These are phyloP conservation scores for Rhabditoides inermis DNA, from an alignment of 2,888 invertebrate species.

Conservation along the genomic window DNA sequence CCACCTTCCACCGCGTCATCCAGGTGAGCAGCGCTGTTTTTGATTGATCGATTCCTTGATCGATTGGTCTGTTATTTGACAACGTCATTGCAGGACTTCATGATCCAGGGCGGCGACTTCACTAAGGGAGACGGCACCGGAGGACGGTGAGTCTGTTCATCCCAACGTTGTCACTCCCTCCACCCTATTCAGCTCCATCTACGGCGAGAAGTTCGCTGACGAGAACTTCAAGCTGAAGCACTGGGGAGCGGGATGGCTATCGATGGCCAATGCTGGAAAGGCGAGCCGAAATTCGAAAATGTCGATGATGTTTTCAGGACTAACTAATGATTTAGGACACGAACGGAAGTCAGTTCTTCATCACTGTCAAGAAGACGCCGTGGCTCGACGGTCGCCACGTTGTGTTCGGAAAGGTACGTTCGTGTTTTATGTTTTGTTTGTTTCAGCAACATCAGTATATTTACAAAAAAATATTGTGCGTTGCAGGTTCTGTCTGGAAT, in stretches of 20 bases:
- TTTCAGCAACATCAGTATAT: not conserved
- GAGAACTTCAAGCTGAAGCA: slow-evolving; percentile 45
- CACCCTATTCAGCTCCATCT: slow-evolving; percentile 53
- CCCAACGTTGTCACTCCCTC: not conserved
- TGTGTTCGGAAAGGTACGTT: slow-evolving; percentile 67
- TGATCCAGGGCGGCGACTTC: slow-evolving; percentile 68
- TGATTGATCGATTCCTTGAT: slow-evolving; percentile 7
- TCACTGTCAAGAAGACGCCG: slow-evolving; percentile 68
- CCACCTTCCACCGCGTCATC: slow-evolving; percentile 75
- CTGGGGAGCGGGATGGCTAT: slow-evolving; percentile 66
- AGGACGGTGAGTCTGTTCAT: slow-evolving; percentile 15
- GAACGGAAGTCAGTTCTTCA: slow-evolving; percentile 87
- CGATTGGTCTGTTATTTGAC: not conserved
- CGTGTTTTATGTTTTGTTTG: not conserved
- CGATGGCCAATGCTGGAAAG: slow-evolving; percentile 73
- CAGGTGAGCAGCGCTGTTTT: slow-evolving; percentile 56
- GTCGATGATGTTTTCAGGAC: not conserved
- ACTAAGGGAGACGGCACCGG: slow-evolving; percentile 52
- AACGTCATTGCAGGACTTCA: no score
- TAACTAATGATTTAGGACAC: slow-evolving; percentile 55
- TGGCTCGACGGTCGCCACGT: slow-evolving; percentile 84
- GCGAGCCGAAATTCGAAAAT: slow-evolving; percentile 54
- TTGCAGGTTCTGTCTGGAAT: not conserved
- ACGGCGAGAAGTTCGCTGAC: slow-evolving; percentile 53
- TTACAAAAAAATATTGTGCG: not conserved